These are phyloP conservation scores for Anoplius nigerrimus DNA, from an alignment of 2,888 invertebrate species.

Conservation along the genomic window DNA sequence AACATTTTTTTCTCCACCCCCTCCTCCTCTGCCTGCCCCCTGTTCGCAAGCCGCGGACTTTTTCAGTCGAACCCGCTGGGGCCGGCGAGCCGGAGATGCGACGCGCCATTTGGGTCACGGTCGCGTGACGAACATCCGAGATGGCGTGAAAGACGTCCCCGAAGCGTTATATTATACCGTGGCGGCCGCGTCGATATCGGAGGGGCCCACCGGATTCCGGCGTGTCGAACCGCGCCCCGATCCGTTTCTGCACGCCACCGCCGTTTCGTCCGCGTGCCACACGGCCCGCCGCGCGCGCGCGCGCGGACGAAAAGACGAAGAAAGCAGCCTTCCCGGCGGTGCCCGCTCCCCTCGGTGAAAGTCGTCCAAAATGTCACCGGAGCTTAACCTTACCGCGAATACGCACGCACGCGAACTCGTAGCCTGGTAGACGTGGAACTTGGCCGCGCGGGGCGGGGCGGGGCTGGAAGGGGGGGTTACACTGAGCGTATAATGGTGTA, in stretches of 20 bases:
- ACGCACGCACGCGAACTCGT: slow-evolving; percentile 43
- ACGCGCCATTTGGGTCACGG: slow-evolving; percentile 37
- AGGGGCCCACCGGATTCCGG: slow-evolving; percentile 17
- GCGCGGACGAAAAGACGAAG: slow-evolving; percentile 65
- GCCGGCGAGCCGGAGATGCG: too few species aligned
- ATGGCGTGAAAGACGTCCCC: slow-evolving; percentile 1
- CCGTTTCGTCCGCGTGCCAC: too few species aligned
- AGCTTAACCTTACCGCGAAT: slow-evolving; percentile 69
- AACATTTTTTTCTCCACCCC: too few species aligned
- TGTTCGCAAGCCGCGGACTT: too few species aligned
- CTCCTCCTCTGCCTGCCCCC: too few species aligned
- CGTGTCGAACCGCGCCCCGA: slow-evolving; percentile 45
- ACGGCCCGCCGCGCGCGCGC: neutral
- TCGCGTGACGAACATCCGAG: slow-evolving; percentile 6
- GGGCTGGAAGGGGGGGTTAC: neutral
- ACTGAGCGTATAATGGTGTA: neutral
- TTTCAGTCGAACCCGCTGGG: too few species aligned
- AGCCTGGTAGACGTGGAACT: neutral
- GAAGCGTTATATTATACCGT: slow-evolving; percentile 10
- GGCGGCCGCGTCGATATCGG: slow-evolving; percentile 14
- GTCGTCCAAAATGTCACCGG: slow-evolving; percentile 73
- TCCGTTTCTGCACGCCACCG: neutral
- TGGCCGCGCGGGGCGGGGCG: slow-evolving; percentile 14
- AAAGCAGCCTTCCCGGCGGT: slow-evolving; percentile 62
- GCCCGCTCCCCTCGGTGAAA: slow-evolving; percentile 66